Percentiles rank a stretch among this genome's conserved stretches.
Evolutionary conservation across 2,113 vertebrate genomes (phyloP).

Genomic region (Catharus bicknelli): DNA sequence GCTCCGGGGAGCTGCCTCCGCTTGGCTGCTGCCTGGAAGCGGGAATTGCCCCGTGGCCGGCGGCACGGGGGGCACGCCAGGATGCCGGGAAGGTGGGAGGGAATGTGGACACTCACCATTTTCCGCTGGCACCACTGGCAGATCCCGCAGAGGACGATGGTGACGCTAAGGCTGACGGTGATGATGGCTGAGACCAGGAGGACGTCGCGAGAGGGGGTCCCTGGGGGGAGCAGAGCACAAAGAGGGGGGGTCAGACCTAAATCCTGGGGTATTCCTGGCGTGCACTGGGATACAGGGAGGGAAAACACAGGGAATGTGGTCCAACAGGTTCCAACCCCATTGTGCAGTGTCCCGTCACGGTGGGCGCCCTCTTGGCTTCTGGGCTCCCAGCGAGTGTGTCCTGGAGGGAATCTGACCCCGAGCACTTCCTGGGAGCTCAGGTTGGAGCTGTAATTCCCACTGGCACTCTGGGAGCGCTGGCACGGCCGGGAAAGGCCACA

Average conservation of each 20-base stretch:
- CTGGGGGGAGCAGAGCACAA: neutral
- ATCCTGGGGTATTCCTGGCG: neutral
- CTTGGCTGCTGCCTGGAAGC: neutral
- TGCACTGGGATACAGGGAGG: rapidly evolving
- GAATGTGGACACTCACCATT: constrained; percentile 82
- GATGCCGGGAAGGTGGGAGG: neutral
- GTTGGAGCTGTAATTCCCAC: neutral
- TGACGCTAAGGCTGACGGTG: constrained; percentile 95
- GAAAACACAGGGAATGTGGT: rapidly evolving
- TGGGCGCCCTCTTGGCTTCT: rapidly evolving
- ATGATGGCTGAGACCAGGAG: constrained; percentile 95
- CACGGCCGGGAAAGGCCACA: neutral
- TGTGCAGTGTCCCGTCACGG: rapidly evolving
- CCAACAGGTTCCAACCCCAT: rapidly evolving
- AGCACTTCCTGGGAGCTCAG: neutral
- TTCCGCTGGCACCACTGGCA: constrained; percentile 99
- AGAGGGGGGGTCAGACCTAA: rapidly evolving
- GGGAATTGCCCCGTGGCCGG: neutral
- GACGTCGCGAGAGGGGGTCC: constrained; percentile 84
- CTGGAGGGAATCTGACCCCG: neutral
- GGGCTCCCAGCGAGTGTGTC: rapidly evolving
- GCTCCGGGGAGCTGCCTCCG: neutral
- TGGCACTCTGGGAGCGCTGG: rapidly evolving
- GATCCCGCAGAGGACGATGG: constrained; percentile 95
- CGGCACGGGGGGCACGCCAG: neutral